Base-by-base conservation (phyloP, 2,113 vertebrate genomes). In the Hirundichthys speculiger region DNA sequence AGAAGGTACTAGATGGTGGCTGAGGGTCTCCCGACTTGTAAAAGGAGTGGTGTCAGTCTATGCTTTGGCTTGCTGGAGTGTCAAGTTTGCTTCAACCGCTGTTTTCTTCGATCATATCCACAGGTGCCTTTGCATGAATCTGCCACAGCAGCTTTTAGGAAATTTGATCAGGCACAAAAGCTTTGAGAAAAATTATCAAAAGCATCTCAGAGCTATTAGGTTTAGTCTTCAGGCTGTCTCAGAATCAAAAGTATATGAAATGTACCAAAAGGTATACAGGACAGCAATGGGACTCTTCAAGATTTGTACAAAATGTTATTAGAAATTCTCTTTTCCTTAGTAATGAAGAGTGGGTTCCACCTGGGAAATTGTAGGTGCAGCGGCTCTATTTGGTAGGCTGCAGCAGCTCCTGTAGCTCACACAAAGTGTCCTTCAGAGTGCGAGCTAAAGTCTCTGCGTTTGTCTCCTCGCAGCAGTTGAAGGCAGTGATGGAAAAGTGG, bases 401-500 rank as follows among this genome's bases (percentile, higher is more conserved):
- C 76, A 93, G 82, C 15, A 94, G 70, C 65, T 90, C 84, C 63
- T 92, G 91, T 5, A 94, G 85, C 30, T 92, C 86, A 56, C 86
- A 81, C 52, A 95, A 63, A 0, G 93, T 90, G 22, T 69, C 79
- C 40, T 89, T 86, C 58, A 95, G 67, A 9, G 86, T 90, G 40
- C 72, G 25, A 0, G 92, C 91, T 19, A 95, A 65, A 1, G 75
- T 91, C 53, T 92, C 89, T 0, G 94, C 93, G 2, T 94, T 86
- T 0, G 94, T 95, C 64, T 94, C 93, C 61, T 93, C 92, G 22
- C 94, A 95, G 84, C 94, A 95, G 85, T 94, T 94, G 85, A 95
- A 94, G 60, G 94, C 93, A 0, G 90, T 93, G 50, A 95, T 72
- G 43, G 92, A 93, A 47, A 95, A 94, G 80, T 94, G 94, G 66